These are phyloP conservation scores for Temnothorax nylanderi DNA, from an alignment of 1,140 invertebrate genomes.

Conservation along the genomic window DNA sequence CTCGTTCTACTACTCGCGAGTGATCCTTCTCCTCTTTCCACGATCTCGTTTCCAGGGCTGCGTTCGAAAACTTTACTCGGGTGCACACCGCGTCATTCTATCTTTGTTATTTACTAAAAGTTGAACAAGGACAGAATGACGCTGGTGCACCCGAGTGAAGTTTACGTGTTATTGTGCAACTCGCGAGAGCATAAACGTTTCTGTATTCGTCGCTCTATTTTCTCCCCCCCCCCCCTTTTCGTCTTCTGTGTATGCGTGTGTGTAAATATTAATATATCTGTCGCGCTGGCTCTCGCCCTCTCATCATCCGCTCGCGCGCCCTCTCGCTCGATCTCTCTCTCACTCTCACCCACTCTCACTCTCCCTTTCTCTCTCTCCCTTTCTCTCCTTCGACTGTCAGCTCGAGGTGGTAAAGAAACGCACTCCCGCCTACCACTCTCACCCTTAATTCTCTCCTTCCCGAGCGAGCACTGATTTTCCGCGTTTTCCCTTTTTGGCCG, in stretches of 20 bases:
- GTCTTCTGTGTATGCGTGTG: conserved; percentile 16
- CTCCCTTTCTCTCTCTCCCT: conserved; percentile 52
- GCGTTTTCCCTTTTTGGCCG: conserved; percentile 33
- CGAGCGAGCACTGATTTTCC: conserved; percentile 17
- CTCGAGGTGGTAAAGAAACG: conserved; percentile 34
- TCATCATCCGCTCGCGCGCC: conserved; percentile 60
- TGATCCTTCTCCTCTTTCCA: conserved; percentile 7
- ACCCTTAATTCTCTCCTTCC: neutral
- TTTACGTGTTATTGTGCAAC: neutral
- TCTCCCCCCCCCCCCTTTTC: neutral
- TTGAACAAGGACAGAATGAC: too few species aligned
- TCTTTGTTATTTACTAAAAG: too few species aligned
- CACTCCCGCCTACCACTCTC: neutral
- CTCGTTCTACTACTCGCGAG: conserved; percentile 13
- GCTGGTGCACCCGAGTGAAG: too few species aligned
- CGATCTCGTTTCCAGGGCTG: neutral
- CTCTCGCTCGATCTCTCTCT: conserved; percentile 73
- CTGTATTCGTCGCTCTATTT: conserved; percentile 49
- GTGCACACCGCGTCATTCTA: too few species aligned
- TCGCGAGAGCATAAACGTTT: conserved; percentile 14
- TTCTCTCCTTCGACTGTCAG: conserved; percentile 70
- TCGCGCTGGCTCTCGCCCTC: conserved; percentile 70
- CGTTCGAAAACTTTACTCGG: too few species aligned
- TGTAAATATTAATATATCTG: conserved; percentile 65
- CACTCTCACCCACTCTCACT: conserved; percentile 33